Evolutionary conservation across 35 echinoderm and acorn worm species (phyloP), one percentile per base, ranked within the genome.

Genomic region (Chiridota heheva): DNA sequence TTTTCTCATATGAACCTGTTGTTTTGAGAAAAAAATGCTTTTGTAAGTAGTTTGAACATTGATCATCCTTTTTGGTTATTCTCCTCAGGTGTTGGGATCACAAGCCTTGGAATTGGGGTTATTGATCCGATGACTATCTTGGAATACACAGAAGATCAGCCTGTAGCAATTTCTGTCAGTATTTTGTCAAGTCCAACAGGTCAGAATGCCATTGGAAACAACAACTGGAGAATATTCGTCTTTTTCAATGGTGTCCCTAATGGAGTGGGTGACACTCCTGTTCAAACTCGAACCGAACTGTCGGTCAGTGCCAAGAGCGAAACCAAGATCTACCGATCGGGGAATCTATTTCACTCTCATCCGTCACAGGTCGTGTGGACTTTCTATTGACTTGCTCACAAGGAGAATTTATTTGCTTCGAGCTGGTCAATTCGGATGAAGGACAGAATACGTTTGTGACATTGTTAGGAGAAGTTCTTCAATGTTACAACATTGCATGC

Each of bases 331-430:
- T 78, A 24, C 75, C 75, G 12, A 0, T 58, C 6, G 75, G 51
- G 1, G 29, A 43, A 3, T 18, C 53, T 2, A 40, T 78, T 10
- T 1, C 31, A 13, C 62, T 78, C 47, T 2, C 3, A 42, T 58
- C 75, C 20, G 75, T 38, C 15, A n/a, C 2, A 20, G 75, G 51
- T 20, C 26, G 32, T 10, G 75, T 78, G 3, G 29, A 60, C 47
- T 78, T 78, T 42, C 24, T 34, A 7, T 60, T 58, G 24, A 60
- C 75, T 1, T 78, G 75, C 35, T 25, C 12, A 4, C 58, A 60
- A 12, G 75, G 75, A 42, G 33, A 62, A 29, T 78, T 60, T 58
- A 78, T 78, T 49, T 78, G 75, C 33, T 78, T 78, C 47, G 75
- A 78, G 36, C 41, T 78, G 1, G 58, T 78, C 28, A 78, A 78